Base-by-base conservation (phyloP, 1,140 invertebrate genomes). In the Parapsyche elsis region DNA sequence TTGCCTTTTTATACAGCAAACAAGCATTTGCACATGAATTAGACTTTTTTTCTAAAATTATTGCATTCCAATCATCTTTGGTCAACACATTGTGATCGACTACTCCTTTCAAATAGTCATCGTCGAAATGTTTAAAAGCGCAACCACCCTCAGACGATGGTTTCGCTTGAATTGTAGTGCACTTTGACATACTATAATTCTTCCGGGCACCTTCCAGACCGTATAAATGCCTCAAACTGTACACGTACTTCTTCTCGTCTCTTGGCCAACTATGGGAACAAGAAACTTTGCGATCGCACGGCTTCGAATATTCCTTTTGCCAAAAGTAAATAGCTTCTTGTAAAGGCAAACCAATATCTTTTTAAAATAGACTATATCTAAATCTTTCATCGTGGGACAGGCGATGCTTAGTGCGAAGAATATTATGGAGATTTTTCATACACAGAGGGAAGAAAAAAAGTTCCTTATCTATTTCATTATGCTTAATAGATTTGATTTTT, bases 201-300 rank as follows among this genome's bases (percentile, higher is more conserved):
- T 88, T 92, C 79, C 88, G 87, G 5, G 88, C 86, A n/a, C 94
- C 93, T 88, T 94, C 93, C 49, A 94, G 86, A 0, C 93, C 93
- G 88, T 94, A 94, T 84, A 94, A 87, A 85, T 94, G 94, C 78
- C 92, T 88, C 78, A 94, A 93, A 74, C 92, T 92, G 86, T 94
- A 94, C 4, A 91, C 84, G 86, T 92, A 94, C 84, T 92, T 92
- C 53, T 88, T 90, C 73, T 91, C 89, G 86, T 92, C 90, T 67
- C 89, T 89, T 79, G 91, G 88, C 94, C 93, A 94, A 79, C 86
- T 88, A 80, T 94, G 93, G 38, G 85, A 86, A 83, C 93, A 94
- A 30, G 82, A 84, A 61, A 90, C 89, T 45, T 83, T 85, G 38
- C 87, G 88, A 10, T 84, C 84, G 75, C 90, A 88, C 67, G 87